phyloP scores from a whole-genome alignment of 2,113 vertebrate genomes.

The Thalassarche chlororhynchos region DNA sequence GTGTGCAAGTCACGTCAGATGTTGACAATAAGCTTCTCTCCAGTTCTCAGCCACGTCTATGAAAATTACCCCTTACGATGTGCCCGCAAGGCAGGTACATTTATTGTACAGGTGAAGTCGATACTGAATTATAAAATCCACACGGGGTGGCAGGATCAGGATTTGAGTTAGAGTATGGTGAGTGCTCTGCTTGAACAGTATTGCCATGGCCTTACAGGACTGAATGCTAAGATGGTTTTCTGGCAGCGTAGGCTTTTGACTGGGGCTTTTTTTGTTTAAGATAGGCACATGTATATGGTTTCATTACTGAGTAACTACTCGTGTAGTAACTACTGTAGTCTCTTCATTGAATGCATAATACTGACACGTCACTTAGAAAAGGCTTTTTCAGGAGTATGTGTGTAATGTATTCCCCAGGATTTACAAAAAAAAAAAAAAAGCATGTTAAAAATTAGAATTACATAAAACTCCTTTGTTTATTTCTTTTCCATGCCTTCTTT shows the following conservation, averaged over 20 bases:
- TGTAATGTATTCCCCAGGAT: neutral
- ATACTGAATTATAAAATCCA: neutral
- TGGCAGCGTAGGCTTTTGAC: neutral
- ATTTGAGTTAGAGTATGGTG: neutral
- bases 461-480: neutral
- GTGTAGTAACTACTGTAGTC: too few species aligned
- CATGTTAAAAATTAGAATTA: neutral
- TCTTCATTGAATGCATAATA: neutral
- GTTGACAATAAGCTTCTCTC: neutral
- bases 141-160: neutral
- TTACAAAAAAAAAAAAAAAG: neutral
- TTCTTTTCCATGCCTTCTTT: neutral
- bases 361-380: neutral
- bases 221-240: neutral
- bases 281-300: neutral
- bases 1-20: too few species aligned
- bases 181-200: neutral
- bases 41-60: neutral
- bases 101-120: too few species aligned
- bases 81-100: too few species aligned
- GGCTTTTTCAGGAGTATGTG: neutral
- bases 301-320: neutral
- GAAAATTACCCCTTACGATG: accelerated
- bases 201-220: neutral
- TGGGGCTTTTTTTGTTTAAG: neutral